These are phyloP conservation scores for Acomys russatus DNA, from an alignment of 2,797 vertebrate species.

Conservation along the genomic window DNA sequence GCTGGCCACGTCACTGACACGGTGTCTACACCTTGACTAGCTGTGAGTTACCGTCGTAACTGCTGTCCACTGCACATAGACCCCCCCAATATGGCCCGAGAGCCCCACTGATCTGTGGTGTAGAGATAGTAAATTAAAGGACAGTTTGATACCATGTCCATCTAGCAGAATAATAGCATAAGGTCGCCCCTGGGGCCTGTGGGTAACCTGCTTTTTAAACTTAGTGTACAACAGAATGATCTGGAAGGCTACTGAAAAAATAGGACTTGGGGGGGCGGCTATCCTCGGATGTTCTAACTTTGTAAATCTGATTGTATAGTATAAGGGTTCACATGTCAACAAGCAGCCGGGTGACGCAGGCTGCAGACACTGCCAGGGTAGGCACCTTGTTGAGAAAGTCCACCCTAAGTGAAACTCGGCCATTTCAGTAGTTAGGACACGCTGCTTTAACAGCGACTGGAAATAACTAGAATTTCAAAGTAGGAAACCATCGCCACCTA, in stretches of 20 bases:
- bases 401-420: background rate
- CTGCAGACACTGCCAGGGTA: background rate
- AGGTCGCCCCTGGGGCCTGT: background rate
- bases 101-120: background rate
- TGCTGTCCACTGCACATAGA: background rate
- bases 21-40: background rate
- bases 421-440: background rate
- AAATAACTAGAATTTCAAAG: slow-evolving; percentile 28
- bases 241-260: background rate
- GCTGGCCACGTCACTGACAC: background rate
- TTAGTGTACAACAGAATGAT: background rate
- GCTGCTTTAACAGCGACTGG: background rate
- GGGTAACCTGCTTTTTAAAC: background rate
- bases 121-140: background rate
- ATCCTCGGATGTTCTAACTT: background rate
- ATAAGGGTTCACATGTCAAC: background rate
- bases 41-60: background rate
- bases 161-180: background rate
- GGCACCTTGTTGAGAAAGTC: background rate
- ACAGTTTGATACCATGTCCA: background rate
- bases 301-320: background rate
- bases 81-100: background rate
- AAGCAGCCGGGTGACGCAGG: background rate
- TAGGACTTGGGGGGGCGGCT: background rate
- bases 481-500: background rate